Evolutionary conservation across 2,113 vertebrate genomes (phyloP).

Genomic region (Sardina pilchardus): DNA sequence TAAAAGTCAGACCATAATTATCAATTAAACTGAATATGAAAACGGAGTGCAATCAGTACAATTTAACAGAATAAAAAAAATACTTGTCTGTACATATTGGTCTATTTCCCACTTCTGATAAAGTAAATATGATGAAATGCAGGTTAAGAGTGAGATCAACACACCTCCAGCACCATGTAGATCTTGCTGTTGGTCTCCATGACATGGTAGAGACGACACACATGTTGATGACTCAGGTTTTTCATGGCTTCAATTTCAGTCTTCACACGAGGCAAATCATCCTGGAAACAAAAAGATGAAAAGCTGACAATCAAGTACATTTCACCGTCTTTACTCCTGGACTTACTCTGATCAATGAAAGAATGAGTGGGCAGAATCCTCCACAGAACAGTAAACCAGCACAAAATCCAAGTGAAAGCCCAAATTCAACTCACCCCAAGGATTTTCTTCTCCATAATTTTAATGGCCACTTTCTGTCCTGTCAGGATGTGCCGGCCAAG

Average conservation of each 20-base stretch:
- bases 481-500: conserved; percentile 84
- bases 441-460: conserved; percentile 92
- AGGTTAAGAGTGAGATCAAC: not conserved
- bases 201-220: conserved; percentile 91
- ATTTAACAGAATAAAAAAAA: too few relatives aligned
- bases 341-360: not conserved
- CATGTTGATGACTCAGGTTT: conserved; percentile 88
- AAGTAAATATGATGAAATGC: too few relatives aligned
- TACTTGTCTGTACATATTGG: too few relatives aligned
- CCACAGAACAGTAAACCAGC: not conserved
- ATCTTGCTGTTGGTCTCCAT: conserved; percentile 89
- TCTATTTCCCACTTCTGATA: too few relatives aligned
- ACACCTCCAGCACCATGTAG: conserved; percentile 93
- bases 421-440: conserved; percentile 81
- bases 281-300: conserved; percentile 63
- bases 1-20: too few relatives aligned
- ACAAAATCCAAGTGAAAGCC: not conserved
- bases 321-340: not conserved
- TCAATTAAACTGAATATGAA: too few relatives aligned
- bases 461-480: conserved; percentile 92
- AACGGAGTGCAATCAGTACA: too few relatives aligned
- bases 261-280: conserved; percentile 89
- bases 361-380: not conserved
- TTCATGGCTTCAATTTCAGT: conserved; percentile 94
- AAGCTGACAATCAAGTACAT: not conserved